Conservation (phyloP, 1,140 invertebrate species). For the Drosophila albomicans region DNA sequence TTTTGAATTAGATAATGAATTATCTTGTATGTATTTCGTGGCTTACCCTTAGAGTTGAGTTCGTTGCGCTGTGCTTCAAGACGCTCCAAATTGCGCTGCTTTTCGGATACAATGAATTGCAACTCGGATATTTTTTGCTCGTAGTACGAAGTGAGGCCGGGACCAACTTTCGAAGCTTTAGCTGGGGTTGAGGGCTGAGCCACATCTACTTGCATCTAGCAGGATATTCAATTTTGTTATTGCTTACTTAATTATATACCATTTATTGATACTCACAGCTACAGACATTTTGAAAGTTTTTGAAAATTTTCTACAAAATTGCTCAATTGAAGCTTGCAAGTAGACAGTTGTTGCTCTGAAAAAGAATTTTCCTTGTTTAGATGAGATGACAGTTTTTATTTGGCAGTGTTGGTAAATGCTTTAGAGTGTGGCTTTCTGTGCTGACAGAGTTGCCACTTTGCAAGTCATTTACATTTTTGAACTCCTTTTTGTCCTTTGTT, state of each 20-base stretch:
- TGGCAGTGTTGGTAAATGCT: conserved; percentile 36
- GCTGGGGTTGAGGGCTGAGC: conserved; percentile 86
- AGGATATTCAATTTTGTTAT: background rate
- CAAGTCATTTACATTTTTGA: background rate
- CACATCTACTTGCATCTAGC: conserved; percentile 91
- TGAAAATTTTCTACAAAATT: conserved; percentile 8
- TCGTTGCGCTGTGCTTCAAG: conserved; percentile 99
- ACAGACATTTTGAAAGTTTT: conserved; percentile 7
- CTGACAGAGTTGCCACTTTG: conserved; percentile 1
- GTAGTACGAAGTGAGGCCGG: conserved; percentile 96
- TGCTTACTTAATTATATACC: background rate
- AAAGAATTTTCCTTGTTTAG: conserved; percentile 6
- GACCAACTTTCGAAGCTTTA: conserved; percentile 86
- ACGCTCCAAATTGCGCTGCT: conserved; percentile 97
- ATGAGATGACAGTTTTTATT: conserved; percentile 48
- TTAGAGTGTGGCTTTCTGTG: background rate
- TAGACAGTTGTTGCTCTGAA: conserved; percentile 5
- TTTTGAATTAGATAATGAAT: background rate
- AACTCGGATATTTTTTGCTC: conserved; percentile 98
- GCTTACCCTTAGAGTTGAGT: conserved; percentile 98
- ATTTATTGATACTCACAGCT: conserved; percentile 10
- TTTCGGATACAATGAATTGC: conserved; percentile 97
- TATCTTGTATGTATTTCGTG: conserved; percentile 17
- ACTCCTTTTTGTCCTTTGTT: background rate
- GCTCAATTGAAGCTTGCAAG: background rate